A percentile compares a stretch with the other conserved stretches of the same genome.
phyloP scores from a whole-genome alignment of 30 jellyfish, hydroid and myxozoan species.

The Aurelia sp. region DNA sequence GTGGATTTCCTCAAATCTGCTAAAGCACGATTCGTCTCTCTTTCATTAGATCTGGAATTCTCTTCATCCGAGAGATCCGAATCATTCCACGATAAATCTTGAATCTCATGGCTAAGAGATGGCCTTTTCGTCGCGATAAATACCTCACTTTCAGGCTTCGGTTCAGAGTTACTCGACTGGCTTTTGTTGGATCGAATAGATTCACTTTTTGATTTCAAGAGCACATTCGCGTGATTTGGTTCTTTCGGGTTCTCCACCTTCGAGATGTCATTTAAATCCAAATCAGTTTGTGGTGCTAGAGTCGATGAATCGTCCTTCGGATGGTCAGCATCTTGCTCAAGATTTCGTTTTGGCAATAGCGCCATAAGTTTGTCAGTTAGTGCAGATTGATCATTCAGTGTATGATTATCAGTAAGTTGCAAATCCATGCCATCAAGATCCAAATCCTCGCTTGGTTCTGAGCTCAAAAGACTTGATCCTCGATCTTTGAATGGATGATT shows the following conservation, averaged over 20 bases:
- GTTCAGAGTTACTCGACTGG: too few species aligned
- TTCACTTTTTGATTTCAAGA: too few species aligned
- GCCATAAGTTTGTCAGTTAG: background rate
- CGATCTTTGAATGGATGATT: background rate
- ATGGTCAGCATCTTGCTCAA: background rate
- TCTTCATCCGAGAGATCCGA: constrained; percentile 49
- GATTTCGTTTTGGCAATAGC: background rate
- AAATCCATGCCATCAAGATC: background rate
- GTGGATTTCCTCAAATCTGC: constrained; percentile 18
- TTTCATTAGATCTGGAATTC: background rate
- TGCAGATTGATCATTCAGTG: background rate
- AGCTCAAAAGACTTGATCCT: background rate
- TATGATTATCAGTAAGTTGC: background rate
- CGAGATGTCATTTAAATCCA: background rate
- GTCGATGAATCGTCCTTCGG: background rate
- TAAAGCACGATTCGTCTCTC: background rate
- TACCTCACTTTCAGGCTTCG: too few species aligned
- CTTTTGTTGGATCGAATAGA: too few species aligned
- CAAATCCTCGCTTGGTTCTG: constrained; percentile 7
- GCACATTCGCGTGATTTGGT: too few species aligned
- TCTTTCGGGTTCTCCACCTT: too few species aligned
- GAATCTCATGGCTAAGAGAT: background rate
- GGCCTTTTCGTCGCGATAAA: too few species aligned
- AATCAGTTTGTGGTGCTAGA: background rate
- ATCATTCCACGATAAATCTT: constrained; percentile 51